Percentiles rank a stretch among this genome's conserved stretches.
phyloP scores from a whole-genome alignment of 2,113 vertebrate species.

The Thinocorus orbignyianus region DNA sequence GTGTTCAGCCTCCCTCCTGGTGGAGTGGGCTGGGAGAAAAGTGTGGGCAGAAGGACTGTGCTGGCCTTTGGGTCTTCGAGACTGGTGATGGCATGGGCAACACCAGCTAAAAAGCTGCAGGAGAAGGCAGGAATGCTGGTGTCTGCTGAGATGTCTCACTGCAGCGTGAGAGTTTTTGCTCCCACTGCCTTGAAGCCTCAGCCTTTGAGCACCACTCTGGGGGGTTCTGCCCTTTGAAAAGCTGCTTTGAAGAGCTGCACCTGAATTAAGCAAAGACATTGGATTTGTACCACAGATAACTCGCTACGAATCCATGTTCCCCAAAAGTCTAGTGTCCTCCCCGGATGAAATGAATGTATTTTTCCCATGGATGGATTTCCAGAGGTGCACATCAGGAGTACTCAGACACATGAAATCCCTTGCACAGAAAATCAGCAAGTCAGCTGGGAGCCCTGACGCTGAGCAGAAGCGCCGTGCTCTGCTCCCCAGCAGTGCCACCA shows the following conservation, averaged over 20 bases:
- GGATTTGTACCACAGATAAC: not conserved
- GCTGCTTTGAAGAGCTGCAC: not conserved
- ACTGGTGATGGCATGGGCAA: not conserved
- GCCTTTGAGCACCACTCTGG: not conserved
- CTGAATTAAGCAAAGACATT: not conserved
- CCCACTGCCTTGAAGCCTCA: not conserved
- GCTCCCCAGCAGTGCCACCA: not conserved
- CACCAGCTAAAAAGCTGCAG: not conserved
- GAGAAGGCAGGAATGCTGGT: not conserved
- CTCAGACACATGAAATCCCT: not conserved
- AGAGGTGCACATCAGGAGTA: not conserved
- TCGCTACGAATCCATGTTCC: not conserved
- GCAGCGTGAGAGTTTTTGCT: not conserved
- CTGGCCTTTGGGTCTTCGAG: not conserved
- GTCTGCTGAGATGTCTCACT: not conserved
- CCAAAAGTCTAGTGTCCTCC: not conserved
- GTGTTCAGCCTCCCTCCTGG: not conserved
- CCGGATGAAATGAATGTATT: not conserved
- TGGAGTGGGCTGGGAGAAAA: accelerated
- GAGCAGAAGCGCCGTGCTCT: not conserved
- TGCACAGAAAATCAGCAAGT: not conserved
- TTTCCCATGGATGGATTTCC: not conserved
- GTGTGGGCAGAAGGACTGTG: not conserved
- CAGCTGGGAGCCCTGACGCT: not conserved
- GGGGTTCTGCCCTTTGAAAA: slow-evolving; percentile 23